Evolutionary conservation across 2,888 invertebrate species (phyloP), one percentile per base, ranked within the genome.

Genomic region (Cosmorhoe ocellata): DNA sequence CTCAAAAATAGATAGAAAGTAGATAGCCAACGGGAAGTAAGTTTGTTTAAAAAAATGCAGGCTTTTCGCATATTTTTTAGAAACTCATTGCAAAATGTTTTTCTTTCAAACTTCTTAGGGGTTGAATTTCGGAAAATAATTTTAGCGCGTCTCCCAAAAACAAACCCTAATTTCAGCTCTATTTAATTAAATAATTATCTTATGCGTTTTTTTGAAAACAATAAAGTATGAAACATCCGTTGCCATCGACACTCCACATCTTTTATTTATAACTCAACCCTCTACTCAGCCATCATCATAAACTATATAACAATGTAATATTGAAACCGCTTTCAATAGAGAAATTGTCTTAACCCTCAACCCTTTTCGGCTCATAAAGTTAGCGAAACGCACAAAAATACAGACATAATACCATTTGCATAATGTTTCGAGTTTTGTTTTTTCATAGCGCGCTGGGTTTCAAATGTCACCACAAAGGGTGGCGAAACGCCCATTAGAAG

Each of bases 341-440:
- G 59, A 56, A 74, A 81, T 79, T 83, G 80, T 86, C 85, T 87
- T 86, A 85, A 82, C 85, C 83, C 81, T 78, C 80, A 85, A 83
- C 84, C 86, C 88, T 83, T 86, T 78, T 75, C 84, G 88, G 78
- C 74, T 87, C 89, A 90, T 90, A 90, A 90, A 89, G 70, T 84
- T 76, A 75, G 76, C 77, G 80, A 84, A 86, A 81, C 79, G 81
- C 79, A 84, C 86, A 88, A 89, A 90, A 89, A 90, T 86, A 82
- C 76, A 81, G 79, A 81, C 85, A 87, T 87, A 85, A 86, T 85
- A 87, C 77, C 89, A 90, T 90, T 90, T 90, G 90, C 90, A 90
- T 90, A 89, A 86, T 85, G 83, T 89, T 86, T 81, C 70, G 61
- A 76, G 84, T 82, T 81, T 87, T 89, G 86, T 88, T 89, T 89